Conservation (phyloP, 2,113 vertebrate species). For the Leuciscus idus region DNA sequence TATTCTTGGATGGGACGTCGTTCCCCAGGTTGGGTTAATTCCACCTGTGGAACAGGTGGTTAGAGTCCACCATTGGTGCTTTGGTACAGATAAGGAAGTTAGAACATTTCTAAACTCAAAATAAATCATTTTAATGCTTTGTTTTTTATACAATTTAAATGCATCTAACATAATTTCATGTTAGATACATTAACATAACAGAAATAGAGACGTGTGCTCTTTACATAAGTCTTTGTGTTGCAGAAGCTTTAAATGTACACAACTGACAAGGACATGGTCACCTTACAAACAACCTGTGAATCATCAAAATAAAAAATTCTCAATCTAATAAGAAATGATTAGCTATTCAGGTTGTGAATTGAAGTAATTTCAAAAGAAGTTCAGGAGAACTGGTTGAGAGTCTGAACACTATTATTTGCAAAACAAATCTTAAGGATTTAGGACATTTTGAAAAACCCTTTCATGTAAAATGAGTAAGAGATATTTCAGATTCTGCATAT, state of each 20-base stretch:
- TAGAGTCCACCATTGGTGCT: too few relatives aligned
- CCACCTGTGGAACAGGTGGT: too few relatives aligned
- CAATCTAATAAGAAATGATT: background rate
- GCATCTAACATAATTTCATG: too few relatives aligned
- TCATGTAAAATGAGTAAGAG: background rate
- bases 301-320: constrained; percentile 25
- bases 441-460: background rate
- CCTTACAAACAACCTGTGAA: background rate
- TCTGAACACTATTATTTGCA: background rate
- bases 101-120: too few relatives aligned
- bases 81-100: too few relatives aligned
- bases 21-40: too few relatives aligned
- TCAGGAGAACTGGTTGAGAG: background rate
- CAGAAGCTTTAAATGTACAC: background rate
- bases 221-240: background rate
- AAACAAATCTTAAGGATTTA: background rate
- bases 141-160: too few relatives aligned
- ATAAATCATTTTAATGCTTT: too few relatives aligned
- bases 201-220: background rate
- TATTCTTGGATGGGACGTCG: too few relatives aligned
- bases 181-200: background rate
- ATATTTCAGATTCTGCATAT: background rate
- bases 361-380: background rate
- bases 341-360: background rate
- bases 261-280: background rate